These are phyloP conservation scores for Glomeris maerens DNA, from an alignment of 1,140 invertebrate species.

Conservation along the genomic window DNA sequence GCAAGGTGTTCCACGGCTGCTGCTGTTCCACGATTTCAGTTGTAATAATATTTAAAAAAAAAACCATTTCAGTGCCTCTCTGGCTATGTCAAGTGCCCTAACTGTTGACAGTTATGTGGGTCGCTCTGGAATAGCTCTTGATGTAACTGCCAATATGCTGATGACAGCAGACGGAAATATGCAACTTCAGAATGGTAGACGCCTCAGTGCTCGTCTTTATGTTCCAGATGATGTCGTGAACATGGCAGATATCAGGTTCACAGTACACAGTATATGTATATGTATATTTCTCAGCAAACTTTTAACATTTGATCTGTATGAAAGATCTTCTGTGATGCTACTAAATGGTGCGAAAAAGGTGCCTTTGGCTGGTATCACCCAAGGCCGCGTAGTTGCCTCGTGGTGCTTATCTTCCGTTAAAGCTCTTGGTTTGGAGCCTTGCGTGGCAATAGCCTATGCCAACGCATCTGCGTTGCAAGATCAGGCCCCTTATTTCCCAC, in stretches of 20 bases:
- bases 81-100: background rate
- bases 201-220: background rate
- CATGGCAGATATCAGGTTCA: too few species aligned
- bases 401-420: too few species aligned
- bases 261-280: too few species aligned
- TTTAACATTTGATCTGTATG: too few species aligned
- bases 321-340: too few species aligned
- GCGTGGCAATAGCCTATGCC: background rate
- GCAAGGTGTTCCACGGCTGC: constrained; percentile 13
- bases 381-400: too few species aligned
- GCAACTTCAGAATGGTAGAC: background rate
- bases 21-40: too few species aligned
- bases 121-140: background rate
- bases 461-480: background rate
- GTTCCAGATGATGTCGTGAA: background rate
- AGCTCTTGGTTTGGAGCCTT: background rate
- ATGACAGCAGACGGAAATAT: background rate
- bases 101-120: background rate
- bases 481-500: background rate
- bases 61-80: background rate
- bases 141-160: background rate
- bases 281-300: too few species aligned
- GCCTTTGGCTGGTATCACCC: too few species aligned
- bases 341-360: too few species aligned
- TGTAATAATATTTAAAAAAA: background rate